Evolutionary conservation across 2,113 vertebrate species (phyloP).

Genomic region (Coptodon bakossiorum): DNA sequence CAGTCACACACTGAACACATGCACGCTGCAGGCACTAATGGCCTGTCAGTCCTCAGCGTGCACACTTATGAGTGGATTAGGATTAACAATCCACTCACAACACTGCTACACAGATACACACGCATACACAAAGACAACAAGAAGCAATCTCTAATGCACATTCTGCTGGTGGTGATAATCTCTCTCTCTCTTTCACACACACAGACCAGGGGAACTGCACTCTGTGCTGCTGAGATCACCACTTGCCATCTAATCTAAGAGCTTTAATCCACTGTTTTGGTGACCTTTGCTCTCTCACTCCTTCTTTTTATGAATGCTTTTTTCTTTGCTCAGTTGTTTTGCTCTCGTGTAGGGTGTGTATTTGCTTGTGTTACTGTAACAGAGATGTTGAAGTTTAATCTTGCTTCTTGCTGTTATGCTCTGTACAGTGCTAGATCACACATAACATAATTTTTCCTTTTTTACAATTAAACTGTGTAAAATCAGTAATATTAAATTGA

Average conservation of each 20-base stretch:
- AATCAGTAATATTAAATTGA: neutral
- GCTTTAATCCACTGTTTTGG: slow-evolving; percentile 44
- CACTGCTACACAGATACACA: neutral
- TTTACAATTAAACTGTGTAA: neutral
- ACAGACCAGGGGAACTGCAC: slow-evolving; percentile 32
- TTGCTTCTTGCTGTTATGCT: neutral
- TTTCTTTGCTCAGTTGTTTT: neutral
- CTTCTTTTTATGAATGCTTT: neutral
- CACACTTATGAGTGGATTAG: slow-evolving; percentile 53
- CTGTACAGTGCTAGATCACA: neutral
- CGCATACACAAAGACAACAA: neutral
- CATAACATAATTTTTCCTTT: accelerated
- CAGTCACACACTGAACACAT: neutral
- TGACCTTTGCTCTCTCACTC: neutral
- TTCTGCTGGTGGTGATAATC: slow-evolving; percentile 42
- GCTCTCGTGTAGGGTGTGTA: neutral
- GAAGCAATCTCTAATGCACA: slow-evolving; percentile 55
- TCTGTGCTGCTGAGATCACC: slow-evolving; percentile 47
- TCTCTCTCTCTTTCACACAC: neutral
- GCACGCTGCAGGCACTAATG: slow-evolving; percentile 25
- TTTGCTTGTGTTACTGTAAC: neutral
- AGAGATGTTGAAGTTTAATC: neutral
- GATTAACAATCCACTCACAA: slow-evolving; percentile 43
- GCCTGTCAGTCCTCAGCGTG: neutral
- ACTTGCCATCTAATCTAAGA: slow-evolving; percentile 56